Conservation (phyloP, 2,888 invertebrate species). For the Melanostoma scalare region DNA sequence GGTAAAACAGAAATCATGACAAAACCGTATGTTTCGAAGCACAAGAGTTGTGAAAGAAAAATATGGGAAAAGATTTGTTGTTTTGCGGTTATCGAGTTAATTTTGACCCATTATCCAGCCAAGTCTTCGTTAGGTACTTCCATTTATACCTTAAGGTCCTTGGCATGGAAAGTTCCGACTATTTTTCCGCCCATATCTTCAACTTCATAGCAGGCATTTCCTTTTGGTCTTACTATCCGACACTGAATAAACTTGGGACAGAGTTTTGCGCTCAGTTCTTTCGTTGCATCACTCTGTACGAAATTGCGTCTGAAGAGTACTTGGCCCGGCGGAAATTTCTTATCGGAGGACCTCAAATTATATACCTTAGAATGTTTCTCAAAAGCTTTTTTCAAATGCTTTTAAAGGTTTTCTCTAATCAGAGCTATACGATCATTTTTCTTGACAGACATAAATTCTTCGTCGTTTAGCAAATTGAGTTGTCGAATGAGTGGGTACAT, state of each 20-base stretch:
- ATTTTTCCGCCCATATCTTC: background rate
- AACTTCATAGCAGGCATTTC: constrained; percentile 8
- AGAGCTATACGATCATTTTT: background rate
- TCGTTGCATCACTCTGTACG: background rate
- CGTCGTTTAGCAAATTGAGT: constrained; percentile 21
- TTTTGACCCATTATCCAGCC: no score
- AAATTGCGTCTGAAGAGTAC: background rate
- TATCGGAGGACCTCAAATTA: background rate
- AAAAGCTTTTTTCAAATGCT: background rate
- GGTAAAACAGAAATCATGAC: no score
- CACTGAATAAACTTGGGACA: background rate
- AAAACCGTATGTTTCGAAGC: no score
- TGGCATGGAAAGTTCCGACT: background rate
- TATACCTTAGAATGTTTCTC: background rate
- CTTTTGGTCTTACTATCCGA: background rate
- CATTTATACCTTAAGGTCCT: background rate
- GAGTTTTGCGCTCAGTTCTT: background rate
- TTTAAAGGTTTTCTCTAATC: background rate
- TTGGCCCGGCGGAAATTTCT: background rate
- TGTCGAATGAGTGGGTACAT: constrained; percentile 28
- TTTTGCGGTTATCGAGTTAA: no score
- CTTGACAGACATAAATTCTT: background rate
- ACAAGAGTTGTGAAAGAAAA: no score
- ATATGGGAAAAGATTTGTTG: no score
- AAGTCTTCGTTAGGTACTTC: no score